Evolutionary conservation across 2,888 invertebrate species (phyloP), one percentile per base, ranked within the genome.

Genomic region (Macrostomum cliftonense): DNA sequence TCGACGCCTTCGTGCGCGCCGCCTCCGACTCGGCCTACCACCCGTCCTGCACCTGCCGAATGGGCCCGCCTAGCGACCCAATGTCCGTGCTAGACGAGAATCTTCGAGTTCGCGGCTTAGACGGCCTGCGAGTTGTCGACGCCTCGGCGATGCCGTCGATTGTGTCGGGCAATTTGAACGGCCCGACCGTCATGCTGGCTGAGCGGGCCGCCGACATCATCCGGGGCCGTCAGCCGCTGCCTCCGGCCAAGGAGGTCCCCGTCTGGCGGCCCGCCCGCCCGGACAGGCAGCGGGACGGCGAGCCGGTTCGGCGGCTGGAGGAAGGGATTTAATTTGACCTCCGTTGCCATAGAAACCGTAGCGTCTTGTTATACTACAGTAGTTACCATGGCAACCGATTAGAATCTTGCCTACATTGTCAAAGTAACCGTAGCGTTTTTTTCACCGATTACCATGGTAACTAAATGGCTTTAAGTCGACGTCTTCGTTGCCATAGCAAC

Each of bases 111-210:
- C 53, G 74, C 57, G 78, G 78, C 0, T 66, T 81, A 1, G 71
- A 74, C 1, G 76, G 78, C 19, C 63, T 85, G 4, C 74, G 84
- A 40, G 74, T 86, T 47, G 78, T 82, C 55, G 86, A 87, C 66
- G 82, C 82, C 2, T 83, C 84, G 59, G 76, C 84, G 1, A 71
- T 86, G 56, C 86, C 86, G 0, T 74, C 78, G 0, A 80, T 84
- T 0, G 70, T 82, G 20, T 81, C 81, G 1, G 78, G 84, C 1
- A 81, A 79, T 59, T 80, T 85, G 42, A 74, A 74, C 56, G 73
- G 67, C 12, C 71, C 73, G 2, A 65, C 65, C 11, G 68, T 74
- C n/a, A 74, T 74, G 73, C 42, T 74, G 43, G 73, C 73, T 2
- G 74, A 74, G 57, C 68, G 71, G 54, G 68, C 72, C 5, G 71